Percentiles rank a stretch among this genome's conserved stretches.
Evolutionary conservation across 2,797 vertebrate species (phyloP).

Genomic region (Anabacerthia variegaticeps): DNA sequence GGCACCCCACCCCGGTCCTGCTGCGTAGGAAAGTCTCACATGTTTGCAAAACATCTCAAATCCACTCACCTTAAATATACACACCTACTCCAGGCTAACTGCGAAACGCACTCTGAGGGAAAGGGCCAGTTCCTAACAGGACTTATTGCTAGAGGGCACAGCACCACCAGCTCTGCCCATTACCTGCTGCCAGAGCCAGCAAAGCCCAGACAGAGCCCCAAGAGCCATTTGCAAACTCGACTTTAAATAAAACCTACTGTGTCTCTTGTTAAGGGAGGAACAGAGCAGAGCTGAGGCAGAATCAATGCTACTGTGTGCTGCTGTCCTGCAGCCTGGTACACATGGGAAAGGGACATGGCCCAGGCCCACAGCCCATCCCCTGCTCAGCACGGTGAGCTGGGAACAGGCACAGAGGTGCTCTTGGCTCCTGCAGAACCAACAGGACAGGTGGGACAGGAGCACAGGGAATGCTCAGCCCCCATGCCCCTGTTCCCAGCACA

Average conservation of each 20-base stretch:
- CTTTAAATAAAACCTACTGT: background rate
- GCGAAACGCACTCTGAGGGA: background rate
- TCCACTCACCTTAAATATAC: background rate
- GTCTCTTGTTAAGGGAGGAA: background rate
- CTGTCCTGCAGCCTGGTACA: background rate
- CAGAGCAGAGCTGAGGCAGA: background rate
- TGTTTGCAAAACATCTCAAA: background rate
- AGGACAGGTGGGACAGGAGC: background rate
- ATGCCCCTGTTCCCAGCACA: background rate
- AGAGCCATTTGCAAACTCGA: background rate
- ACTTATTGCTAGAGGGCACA: conserved; percentile 46
- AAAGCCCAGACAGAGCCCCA: background rate
- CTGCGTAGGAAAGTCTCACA: background rate
- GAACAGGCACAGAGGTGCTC: background rate
- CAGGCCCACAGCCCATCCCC: background rate
- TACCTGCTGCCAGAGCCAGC: conserved; percentile 10
- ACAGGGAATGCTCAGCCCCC: accelerated
- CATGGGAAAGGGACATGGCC: accelerated
- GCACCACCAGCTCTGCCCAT: background rate
- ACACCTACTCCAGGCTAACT: background rate
- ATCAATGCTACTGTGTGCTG: background rate
- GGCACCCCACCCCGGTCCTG: background rate
- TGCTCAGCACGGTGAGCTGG: background rate
- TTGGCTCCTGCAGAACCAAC: background rate
- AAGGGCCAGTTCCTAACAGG: background rate